Evolutionary conservation across 2,797 vertebrate species (phyloP), one percentile per base, ranked within the genome.

Genomic region (Acestrorhynchus altus): DNA sequence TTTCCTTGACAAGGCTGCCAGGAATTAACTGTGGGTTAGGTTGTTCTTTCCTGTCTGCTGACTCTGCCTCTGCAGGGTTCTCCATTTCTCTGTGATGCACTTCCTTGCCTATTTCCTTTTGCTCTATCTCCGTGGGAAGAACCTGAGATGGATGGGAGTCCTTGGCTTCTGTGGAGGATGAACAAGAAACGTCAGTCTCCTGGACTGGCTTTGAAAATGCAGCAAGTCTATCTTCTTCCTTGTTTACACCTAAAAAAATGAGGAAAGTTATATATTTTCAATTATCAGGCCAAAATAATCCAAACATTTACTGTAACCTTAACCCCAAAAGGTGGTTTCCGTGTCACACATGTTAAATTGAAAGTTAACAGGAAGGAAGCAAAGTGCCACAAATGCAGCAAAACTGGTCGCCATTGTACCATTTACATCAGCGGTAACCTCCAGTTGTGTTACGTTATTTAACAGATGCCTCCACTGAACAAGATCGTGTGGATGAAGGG

Each of bases 221-320:
- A 18, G 92, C 91, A 68, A 91, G 88, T 0, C 80, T 87, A 86
- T 93, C 91, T 44, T 95, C 94, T 83, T 96, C 95, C 84, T 94
- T 95, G 89, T 93, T 96, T 63, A 91, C 87, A 88, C 91, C 98
- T 99, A 81, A 60, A 83, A 82, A 81, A 65, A 24, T 35, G 31
- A 77, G 10, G 31, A 12, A 54, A 22, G n/a, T n/a, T n/a, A 54
- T 31, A 54, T 18, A 12, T 6, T 26, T 51, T n/a, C 18, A 51
- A 18, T 51, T n/a, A 51, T 6, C 4, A 51, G 49, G 4, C 5
- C 3, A 51, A n/a, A 51, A 51, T 20, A 51, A 0, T 20, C 2
- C 1, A 49, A 49, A 4, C 5, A 2, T 49, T 18, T 2, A 1
- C n/a, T n/a, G n/a, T n/a, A n/a, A n/a, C n/a, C 39, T 39, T 39